A percentile compares a stretch with the other conserved stretches of the same genome.
phyloP scores from a whole-genome alignment of 2,797 vertebrate species.

The Coregonus sp. region DNA sequence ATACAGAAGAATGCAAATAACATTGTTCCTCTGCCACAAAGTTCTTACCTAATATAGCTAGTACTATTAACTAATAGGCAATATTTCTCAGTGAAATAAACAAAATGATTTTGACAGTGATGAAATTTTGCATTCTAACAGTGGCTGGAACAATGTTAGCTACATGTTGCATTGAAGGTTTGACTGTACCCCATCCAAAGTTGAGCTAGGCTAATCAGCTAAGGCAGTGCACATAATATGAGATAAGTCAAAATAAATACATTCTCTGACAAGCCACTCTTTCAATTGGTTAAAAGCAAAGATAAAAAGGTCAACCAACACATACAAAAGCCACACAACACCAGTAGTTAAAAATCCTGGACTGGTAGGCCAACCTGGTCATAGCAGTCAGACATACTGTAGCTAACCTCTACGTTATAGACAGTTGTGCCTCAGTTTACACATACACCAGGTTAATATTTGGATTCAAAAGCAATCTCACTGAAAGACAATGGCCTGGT shows the following conservation, averaged over 20 bases:
- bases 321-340: constrained; percentile 54
- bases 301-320: constrained; percentile 70
- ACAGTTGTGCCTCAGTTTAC: constrained; percentile 30
- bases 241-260: constrained; percentile 71
- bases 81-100: background rate
- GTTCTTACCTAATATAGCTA: background rate
- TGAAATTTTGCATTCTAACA: constrained; percentile 4
- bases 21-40: background rate
- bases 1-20: background rate
- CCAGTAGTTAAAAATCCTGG: constrained; percentile 53
- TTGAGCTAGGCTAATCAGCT: constrained; percentile 70
- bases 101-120: background rate
- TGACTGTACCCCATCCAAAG: constrained; percentile 48
- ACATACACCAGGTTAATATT: constrained; percentile 5
- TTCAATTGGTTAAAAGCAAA: constrained; percentile 57
- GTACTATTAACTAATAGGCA: background rate
- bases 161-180: constrained; percentile 61
- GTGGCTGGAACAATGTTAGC: constrained; percentile 35
- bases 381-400: constrained; percentile 7
- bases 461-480: constrained; percentile 27
- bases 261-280: constrained; percentile 69
- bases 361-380: constrained; percentile 46
- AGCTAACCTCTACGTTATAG: constrained; percentile 24
- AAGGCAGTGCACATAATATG: constrained; percentile 80
- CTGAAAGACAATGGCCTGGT: constrained; percentile 27